These are phyloP conservation scores for Acridotheres tristis DNA, from an alignment of 2,797 vertebrate species.

Conservation along the genomic window DNA sequence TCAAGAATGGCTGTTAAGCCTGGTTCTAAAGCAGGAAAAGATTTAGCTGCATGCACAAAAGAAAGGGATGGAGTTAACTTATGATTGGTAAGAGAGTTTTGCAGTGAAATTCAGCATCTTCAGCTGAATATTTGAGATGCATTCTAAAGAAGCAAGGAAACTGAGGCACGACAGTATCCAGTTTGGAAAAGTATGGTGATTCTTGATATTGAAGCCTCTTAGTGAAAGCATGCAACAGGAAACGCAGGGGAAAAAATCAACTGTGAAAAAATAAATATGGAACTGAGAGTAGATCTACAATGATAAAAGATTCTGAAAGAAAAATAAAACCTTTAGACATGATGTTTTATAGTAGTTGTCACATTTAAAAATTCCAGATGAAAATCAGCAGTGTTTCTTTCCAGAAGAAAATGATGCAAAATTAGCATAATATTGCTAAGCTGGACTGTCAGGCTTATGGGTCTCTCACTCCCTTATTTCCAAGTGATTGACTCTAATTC, in stretches of 20 bases:
- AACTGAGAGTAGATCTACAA: neutral
- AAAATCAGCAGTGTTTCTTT: neutral
- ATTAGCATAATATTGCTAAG: neutral
- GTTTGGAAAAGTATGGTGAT: neutral
- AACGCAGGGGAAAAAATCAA: neutral
- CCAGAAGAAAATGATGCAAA: neutral
- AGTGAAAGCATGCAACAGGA: neutral
- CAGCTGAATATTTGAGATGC: neutral
- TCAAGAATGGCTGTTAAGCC: neutral
- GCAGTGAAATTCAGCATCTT: neutral
- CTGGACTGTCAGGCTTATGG: neutral
- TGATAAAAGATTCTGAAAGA: accelerated
- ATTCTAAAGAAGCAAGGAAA: neutral
- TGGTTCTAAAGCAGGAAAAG: neutral
- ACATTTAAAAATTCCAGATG: neutral
- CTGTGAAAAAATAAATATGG: neutral
- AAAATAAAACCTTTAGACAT: neutral
- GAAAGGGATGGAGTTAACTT: neutral
- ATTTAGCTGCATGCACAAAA: neutral
- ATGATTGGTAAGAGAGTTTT: neutral
- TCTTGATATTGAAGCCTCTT: neutral
- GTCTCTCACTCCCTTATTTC: neutral
- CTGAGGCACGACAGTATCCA: neutral
- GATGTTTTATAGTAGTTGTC: neutral
- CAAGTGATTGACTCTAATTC: neutral